These are phyloP conservation scores for Cheilosia vulpina DNA, from an alignment of 2,888 invertebrate genomes.

Conservation along the genomic window DNA sequence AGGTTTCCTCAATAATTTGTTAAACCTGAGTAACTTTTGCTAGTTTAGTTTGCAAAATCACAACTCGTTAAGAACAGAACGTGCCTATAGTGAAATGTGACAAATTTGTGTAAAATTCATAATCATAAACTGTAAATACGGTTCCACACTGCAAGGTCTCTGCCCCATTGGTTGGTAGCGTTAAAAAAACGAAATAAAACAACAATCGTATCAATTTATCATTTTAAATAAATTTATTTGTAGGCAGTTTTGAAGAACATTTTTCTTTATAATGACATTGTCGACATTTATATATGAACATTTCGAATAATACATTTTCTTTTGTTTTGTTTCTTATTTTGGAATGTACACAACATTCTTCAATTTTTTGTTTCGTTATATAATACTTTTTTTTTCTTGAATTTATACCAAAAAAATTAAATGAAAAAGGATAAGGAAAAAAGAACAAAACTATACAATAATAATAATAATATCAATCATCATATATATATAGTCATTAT, in stretches of 20 bases:
- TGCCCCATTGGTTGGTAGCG: too few relatives aligned
- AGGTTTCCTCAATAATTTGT: too few relatives aligned
- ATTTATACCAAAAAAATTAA: conserved; percentile 59
- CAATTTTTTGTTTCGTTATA: conserved; percentile 43
- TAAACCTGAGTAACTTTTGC: too few relatives aligned
- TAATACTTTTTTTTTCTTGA: conserved; percentile 59
- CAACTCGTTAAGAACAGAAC: too few relatives aligned
- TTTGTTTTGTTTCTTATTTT: conserved; percentile 51
- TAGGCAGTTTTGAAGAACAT: conserved; percentile 84
- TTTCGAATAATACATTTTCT: conserved; percentile 78
- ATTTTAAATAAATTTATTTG: conserved; percentile 80
- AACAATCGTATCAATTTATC: conserved; percentile 64
- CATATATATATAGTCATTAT: conserved; percentile 70
- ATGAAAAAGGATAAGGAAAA: conserved; percentile 29
- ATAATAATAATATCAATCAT: conserved; percentile 69
- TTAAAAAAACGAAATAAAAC: not conserved
- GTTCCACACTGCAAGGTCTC: too few relatives aligned
- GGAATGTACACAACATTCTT: conserved; percentile 72
- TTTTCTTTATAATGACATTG: conserved; percentile 81
- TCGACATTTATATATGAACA: conserved; percentile 82
- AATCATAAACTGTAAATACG: too few relatives aligned
- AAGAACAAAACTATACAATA: conserved; percentile 67
- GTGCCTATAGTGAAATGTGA: too few relatives aligned
- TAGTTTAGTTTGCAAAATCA: too few relatives aligned
- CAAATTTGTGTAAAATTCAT: too few relatives aligned